Evolutionary conservation across 2,888 invertebrate species (phyloP).

Genomic region (Lithophane semibrunnea): DNA sequence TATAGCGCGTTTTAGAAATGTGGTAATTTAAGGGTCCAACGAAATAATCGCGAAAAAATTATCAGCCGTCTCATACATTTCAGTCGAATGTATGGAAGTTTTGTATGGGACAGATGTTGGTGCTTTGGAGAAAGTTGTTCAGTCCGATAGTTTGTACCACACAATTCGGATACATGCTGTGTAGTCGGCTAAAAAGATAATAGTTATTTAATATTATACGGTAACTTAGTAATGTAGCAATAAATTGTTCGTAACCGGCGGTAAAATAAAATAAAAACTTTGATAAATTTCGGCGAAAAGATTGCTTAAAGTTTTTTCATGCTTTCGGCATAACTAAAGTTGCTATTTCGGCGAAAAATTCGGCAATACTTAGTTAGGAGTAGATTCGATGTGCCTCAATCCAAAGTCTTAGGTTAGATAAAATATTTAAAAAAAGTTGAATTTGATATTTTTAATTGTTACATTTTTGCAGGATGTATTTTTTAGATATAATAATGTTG

Average conservation of each 20-base stretch:
- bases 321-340: background rate
- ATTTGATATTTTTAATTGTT: slow-evolving; percentile 62
- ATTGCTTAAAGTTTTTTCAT: background rate
- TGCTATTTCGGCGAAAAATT: slow-evolving; percentile 5
- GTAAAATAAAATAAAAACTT: background rate
- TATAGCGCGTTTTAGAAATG: background rate
- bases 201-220: background rate
- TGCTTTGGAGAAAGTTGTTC: no score
- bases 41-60: background rate
- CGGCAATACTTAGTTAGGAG: slow-evolving; percentile 32
- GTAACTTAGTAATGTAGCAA: slow-evolving; percentile 17
- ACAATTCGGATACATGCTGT: background rate
- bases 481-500: background rate
- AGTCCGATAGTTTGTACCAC: background rate
- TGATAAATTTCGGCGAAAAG: background rate
- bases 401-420: slow-evolving; percentile 70
- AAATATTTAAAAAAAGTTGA: slow-evolving; percentile 55
- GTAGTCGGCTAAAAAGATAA: background rate
- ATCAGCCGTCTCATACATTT: background rate
- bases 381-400: slow-evolving; percentile 75
- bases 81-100: background rate
- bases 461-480: slow-evolving; percentile 29
- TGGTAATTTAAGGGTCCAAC: background rate
- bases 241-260: slow-evolving; percentile 5
- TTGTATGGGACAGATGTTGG: background rate